These are phyloP conservation scores for Hoplostethus atlanticus DNA, from an alignment of 2,797 vertebrate genomes.

Conservation along the genomic window DNA sequence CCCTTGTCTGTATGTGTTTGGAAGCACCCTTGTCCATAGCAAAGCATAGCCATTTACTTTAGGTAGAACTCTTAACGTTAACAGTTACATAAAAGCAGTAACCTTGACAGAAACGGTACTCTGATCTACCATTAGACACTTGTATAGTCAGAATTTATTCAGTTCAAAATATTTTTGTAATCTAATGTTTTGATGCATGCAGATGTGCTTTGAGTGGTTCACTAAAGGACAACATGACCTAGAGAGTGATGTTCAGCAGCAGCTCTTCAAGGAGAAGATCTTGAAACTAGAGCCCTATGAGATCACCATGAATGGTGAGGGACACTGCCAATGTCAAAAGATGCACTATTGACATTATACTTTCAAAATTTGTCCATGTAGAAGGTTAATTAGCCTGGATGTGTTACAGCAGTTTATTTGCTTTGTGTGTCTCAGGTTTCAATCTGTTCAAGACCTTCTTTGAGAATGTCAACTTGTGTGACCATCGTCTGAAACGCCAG, in stretches of 20 bases:
- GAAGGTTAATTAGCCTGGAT: background rate
- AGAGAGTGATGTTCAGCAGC: slow-evolving; percentile 98
- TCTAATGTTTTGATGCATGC: slow-evolving; percentile 42
- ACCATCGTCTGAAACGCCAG: slow-evolving; percentile 98
- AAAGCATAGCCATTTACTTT: background rate
- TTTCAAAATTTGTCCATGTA: background rate
- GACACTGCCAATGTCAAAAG: background rate
- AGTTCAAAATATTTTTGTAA: background rate
- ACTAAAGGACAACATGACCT: slow-evolving; percentile 98
- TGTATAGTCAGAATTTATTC: background rate
- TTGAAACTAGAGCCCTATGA: slow-evolving; percentile 98
- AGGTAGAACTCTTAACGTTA: no score
- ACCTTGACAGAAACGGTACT: no score
- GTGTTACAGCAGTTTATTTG: slow-evolving; percentile 1
- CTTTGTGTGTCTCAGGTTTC: slow-evolving; percentile 86
- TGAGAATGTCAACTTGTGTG: slow-evolving; percentile 98
- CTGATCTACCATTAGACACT: background rate
- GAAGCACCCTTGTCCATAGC: background rate
- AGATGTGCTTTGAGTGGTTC: slow-evolving; percentile 99
- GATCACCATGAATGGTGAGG: slow-evolving; percentile 98
- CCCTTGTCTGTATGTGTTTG: slow-evolving; percentile 20
- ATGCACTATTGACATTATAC: background rate
- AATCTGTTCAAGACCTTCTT: slow-evolving; percentile 99
- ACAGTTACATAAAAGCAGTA: no score
- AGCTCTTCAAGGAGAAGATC: slow-evolving; percentile 99